phyloP scores from a whole-genome alignment of 2,888 invertebrate genomes.

The Sialis fuliginosa region DNA sequence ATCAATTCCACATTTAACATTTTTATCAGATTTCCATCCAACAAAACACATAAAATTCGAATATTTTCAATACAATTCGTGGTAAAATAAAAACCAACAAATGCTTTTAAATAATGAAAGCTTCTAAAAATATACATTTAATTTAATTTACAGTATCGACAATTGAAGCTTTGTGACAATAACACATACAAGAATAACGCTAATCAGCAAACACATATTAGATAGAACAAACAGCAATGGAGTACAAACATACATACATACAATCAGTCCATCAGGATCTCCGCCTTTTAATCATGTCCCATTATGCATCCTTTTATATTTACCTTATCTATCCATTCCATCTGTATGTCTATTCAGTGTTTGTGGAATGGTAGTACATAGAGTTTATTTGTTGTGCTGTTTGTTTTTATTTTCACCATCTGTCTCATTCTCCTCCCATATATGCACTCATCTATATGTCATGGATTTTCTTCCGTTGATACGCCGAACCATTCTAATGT shows the following conservation, averaged over 20 bases:
- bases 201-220: too few relatives aligned
- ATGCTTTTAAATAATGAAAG: too few relatives aligned
- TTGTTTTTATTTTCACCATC: too few relatives aligned
- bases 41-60: not conserved
- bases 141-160: not conserved
- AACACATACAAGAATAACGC: not conserved
- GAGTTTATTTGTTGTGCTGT: too few relatives aligned
- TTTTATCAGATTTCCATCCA: not conserved
- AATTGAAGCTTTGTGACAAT: not conserved
- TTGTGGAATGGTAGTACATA: too few relatives aligned
- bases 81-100: too few relatives aligned
- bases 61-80: not conserved
- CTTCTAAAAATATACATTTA: not conserved
- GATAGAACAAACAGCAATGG: not conserved
- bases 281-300: not conserved
- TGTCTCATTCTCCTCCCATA: too few relatives aligned
- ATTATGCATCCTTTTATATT: slow-evolving; percentile 3
- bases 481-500: too few relatives aligned
- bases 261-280: not conserved
- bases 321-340: slow-evolving; percentile 5
- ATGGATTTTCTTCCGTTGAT: too few relatives aligned
- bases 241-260: not conserved
- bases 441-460: too few relatives aligned
- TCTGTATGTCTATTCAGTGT: not conserved
- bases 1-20: not conserved